Evolutionary conservation across 2,113 vertebrate genomes (phyloP), one percentile per base, ranked within the genome.

Genomic region (Myodes glareolus): DNA sequence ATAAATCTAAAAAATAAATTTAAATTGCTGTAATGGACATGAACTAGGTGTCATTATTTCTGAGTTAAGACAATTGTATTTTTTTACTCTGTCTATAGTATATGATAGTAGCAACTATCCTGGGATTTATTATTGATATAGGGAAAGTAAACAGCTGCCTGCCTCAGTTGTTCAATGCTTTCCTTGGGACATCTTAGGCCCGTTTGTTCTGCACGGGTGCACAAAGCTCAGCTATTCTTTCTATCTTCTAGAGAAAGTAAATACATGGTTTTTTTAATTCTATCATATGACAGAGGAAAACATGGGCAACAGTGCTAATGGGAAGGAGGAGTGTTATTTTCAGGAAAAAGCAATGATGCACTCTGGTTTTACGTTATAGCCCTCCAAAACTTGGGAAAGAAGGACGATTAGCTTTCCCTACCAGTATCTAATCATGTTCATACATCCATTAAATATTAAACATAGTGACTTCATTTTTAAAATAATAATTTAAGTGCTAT

Each of bases 121-220:
- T 95, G 65, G 21, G 10, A 70, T 85, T 96, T 94, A 88, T 95
- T 96, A 85, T 87, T 45, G 27, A 67, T 73, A 55, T 68, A 72
- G 78, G 92, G 92, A 67, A 92, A 92, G 27, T 13, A 90, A 97
- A 70, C 93, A 97, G 90, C 92, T 58, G 1, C 55, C 55, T 97
- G 88, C 80, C 80, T 95, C 47, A 82, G 19, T 91, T 85, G 76
- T 52, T 94, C 61, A 76, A 1, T 92, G 96, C 27, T 94, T 94
- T 96, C 47, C 88, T 95, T 67, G 90, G 90, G 86, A 75, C 17
- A 25, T 82, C 65, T 93, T 52, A 19, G 81, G 33, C 13, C 94
- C 77, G 61, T 90, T 91, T 93, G 5, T 88, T 96, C 77, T 31
- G 67, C 95, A 70, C 94, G 61, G 27, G 42, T 14, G 16, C 72